phyloP scores from a whole-genome alignment of 2,797 vertebrate genomes.

The Gymnoscopelus braueri region DNA sequence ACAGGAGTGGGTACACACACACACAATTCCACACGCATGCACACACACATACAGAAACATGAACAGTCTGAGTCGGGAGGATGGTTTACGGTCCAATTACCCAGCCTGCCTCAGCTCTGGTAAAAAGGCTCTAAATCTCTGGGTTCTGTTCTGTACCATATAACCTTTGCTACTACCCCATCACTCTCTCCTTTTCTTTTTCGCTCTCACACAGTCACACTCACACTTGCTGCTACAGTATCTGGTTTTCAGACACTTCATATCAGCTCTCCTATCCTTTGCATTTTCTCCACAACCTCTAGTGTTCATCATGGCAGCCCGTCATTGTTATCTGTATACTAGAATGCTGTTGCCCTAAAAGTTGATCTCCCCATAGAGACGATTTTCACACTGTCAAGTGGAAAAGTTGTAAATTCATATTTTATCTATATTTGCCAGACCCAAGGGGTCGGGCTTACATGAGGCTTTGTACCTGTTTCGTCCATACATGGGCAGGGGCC shows the following conservation, averaged over 20 bases:
- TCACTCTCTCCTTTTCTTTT: no score
- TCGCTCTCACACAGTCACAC: not conserved
- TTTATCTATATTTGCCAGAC: no score
- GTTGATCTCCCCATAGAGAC: constrained; percentile 6
- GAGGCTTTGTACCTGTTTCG: no score
- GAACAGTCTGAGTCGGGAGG: not conserved
- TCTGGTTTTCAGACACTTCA: not conserved
- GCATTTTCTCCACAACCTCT: not conserved
- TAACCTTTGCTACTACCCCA: constrained; percentile 12
- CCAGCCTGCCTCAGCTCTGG: constrained; percentile 57
- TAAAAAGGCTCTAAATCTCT: constrained; percentile 61
- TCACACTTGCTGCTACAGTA: not conserved
- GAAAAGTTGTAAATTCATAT: not conserved
- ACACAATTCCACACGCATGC: not conserved
- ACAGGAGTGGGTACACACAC: constrained; percentile 18
- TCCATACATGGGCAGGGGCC: no score
- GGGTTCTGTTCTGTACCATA: constrained; percentile 29
- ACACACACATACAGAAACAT: constrained; percentile 2
- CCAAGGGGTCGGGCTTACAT: no score
- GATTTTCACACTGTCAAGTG: not conserved
- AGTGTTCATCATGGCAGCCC: not conserved
- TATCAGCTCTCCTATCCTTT: constrained; percentile 6
- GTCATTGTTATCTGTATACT: not conserved
- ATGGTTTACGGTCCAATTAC: constrained; percentile 72
- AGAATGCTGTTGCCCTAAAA: not conserved